phyloP scores from a whole-genome alignment of 2,888 invertebrate species.

The Willowsia nigromaculata region DNA sequence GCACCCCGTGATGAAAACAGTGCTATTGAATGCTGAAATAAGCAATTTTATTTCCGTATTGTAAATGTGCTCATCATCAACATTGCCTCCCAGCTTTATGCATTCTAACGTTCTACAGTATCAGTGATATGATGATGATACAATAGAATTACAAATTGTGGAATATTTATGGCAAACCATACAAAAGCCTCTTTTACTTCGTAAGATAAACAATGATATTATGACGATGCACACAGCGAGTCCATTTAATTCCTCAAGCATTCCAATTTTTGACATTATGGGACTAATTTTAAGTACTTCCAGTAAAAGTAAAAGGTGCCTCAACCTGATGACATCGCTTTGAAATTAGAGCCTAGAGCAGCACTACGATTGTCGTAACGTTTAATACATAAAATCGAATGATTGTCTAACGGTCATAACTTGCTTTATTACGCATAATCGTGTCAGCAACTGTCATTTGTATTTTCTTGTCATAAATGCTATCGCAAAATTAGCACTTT shows the following conservation, averaged over 20 bases:
- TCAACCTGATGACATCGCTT: not conserved
- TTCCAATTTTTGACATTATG: not conserved
- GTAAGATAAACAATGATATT: not conserved
- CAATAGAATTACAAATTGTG: constrained; percentile 34
- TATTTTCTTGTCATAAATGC: not conserved
- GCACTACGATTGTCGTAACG: no score
- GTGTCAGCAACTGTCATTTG: constrained; percentile 56
- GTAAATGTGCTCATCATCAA: not conserved
- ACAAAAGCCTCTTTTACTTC: constrained; percentile 9
- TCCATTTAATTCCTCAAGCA: not conserved
- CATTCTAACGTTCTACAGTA: not conserved
- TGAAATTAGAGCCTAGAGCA: no score
- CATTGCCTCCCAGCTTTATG: not conserved
- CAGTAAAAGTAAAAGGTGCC: not conserved
- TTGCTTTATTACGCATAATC: constrained; percentile 48
- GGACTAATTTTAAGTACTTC: not conserved
- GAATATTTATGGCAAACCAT: constrained; percentile 11
- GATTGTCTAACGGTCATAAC: constrained; percentile 31
- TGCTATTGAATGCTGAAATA: constrained; percentile 22
- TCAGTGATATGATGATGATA: constrained; percentile 26
- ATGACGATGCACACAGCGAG: not conserved
- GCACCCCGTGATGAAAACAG: constrained; percentile 12
- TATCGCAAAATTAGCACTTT: constrained; percentile 11
- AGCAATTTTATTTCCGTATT: constrained; percentile 55
- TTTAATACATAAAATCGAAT: not conserved